Evolutionary conservation across 1,140 invertebrate species (phyloP), one percentile per base, ranked within the genome.

Genomic region (Laupala kohalensis): DNA sequence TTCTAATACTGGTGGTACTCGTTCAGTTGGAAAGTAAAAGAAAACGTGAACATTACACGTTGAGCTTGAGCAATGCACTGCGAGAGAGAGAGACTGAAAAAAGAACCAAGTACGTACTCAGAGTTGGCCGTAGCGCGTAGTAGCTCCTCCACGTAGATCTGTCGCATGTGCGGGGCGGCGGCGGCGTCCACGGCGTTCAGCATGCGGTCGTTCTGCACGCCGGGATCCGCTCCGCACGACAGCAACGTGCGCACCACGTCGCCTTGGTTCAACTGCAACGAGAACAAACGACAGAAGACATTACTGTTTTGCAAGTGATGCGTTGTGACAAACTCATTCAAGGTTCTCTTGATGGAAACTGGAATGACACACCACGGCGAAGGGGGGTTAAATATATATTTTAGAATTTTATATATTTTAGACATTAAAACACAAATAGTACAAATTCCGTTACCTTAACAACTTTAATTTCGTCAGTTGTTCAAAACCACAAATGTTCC

Each of bases 61-160:
- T n/a, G n/a, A n/a, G n/a, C n/a, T n/a, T n/a, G n/a, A n/a, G n/a
- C n/a, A n/a, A n/a, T n/a, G n/a, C n/a, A n/a, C n/a, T n/a, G n/a
- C n/a, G n/a, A n/a, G n/a, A n/a, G n/a, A n/a, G n/a, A n/a, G n/a
- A n/a, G n/a, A n/a, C n/a, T n/a, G n/a, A n/a, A n/a, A n/a, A n/a
- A n/a, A n/a, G n/a, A n/a, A n/a, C 6, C 13, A 12, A 19, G n/a
- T 72, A 77, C 80, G 78, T 83, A 89, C 87, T 88, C 85, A 23
- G 85, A 88, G 73, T 85, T 84, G 71, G 87, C 87, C 67, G 85
- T 85, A 25, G 86, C 86, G 77, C 86, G 82, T 29, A 89, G 78
- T 27, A 89, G 77, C 77, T 88, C 86, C 74, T 88, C 86, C 64
- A 86, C 83, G 75, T 84, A 89, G 69, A 88, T 84, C 69, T 82